Percentiles rank a stretch among this genome's conserved stretches.
Evolutionary conservation across 1,140 invertebrate genomes (phyloP).

Genomic region (Drosophila sucinea): DNA sequence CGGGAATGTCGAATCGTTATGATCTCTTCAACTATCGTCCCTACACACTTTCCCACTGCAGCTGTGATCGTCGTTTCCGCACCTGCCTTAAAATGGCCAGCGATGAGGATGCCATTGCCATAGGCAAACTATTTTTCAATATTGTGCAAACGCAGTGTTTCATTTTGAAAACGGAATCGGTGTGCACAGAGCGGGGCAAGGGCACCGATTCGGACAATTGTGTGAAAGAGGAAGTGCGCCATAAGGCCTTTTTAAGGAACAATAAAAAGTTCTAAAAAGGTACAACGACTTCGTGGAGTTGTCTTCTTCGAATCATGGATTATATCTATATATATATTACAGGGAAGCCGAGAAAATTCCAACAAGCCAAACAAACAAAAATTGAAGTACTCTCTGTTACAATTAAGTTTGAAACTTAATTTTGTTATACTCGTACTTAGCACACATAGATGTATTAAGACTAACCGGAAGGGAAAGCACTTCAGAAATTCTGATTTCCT

Average conservation of each 20-base stretch:
- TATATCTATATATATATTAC: background rate
- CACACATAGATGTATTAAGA: slow-evolving; percentile 57
- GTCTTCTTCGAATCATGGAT: background rate
- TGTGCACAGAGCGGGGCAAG: slow-evolving; percentile 90
- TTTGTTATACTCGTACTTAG: slow-evolving; percentile 12
- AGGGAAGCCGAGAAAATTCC: slow-evolving; percentile 4
- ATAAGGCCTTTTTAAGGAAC: slow-evolving; percentile 90
- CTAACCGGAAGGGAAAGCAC: background rate
- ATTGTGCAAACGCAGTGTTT: slow-evolving; percentile 96
- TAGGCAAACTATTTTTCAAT: slow-evolving; percentile 97
- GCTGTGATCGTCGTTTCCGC: slow-evolving; percentile 94
- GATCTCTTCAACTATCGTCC: slow-evolving; percentile 91
- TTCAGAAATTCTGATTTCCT: background rate
- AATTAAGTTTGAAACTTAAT: slow-evolving; percentile 57
- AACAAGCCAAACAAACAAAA: slow-evolving; percentile 30
- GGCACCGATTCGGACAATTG: slow-evolving; percentile 91
- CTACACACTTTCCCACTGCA: slow-evolving; percentile 93
- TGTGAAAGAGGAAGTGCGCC: slow-evolving; percentile 86
- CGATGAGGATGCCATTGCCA: slow-evolving; percentile 92
- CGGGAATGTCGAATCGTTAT: slow-evolving; percentile 87
- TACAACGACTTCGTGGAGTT: slow-evolving; percentile 1
- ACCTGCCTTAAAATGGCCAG: slow-evolving; percentile 94
- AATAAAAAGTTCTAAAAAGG: slow-evolving; percentile 87
- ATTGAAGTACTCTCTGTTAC: slow-evolving; percentile 11
- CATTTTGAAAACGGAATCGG: slow-evolving; percentile 89